A percentile compares a stretch with the other conserved stretches of the same genome.
Conservation (phyloP, 2,797 vertebrate species). For the Nannoperca obscura region DNA sequence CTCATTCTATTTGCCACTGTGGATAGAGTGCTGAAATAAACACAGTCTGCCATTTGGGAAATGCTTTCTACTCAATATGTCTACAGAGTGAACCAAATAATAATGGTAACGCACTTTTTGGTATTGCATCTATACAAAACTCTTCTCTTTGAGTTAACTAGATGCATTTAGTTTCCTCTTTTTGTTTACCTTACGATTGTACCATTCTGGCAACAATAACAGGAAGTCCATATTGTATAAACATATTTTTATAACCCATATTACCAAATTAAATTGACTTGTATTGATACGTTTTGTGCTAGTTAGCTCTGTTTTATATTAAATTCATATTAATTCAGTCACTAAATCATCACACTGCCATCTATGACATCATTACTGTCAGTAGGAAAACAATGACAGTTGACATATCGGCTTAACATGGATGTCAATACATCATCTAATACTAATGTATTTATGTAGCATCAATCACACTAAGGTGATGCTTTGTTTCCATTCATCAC, state of each 20-base stretch:
- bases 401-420: slow-evolving; percentile 2
- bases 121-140: background rate
- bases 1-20: background rate
- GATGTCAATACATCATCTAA: slow-evolving; percentile 11
- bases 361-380: background rate
- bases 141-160: background rate
- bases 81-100: background rate
- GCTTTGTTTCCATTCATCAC: background rate
- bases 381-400: slow-evolving; percentile 13
- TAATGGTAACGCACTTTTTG: background rate
- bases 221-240: background rate
- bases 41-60: too few relatives aligned
- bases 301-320: background rate
- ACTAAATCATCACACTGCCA: background rate
- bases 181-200: background rate
- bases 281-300: background rate
- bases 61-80: background rate
- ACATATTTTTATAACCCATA: background rate
- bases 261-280: background rate
- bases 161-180: background rate
- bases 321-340: slow-evolving; percentile 6
- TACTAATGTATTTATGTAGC: background rate
- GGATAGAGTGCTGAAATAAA: background rate
- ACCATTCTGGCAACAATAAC: background rate
- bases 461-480: background rate